A percentile compares a stretch with the other conserved stretches of the same genome.
Conservation (phyloP, 2,113 vertebrate species). For the Planiliza haematocheilus region DNA sequence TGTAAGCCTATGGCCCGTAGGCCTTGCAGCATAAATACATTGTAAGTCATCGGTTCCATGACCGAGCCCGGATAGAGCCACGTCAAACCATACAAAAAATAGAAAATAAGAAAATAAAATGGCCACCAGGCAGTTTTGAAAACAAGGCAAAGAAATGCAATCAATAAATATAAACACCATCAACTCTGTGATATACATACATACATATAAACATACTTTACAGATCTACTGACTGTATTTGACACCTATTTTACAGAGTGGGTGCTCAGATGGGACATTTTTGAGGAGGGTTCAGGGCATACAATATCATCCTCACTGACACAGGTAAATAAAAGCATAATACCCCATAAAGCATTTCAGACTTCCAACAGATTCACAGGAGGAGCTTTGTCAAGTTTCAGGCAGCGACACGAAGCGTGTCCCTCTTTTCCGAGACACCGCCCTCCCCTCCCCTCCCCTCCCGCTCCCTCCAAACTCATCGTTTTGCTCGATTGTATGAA, state of each 20-base stretch:
- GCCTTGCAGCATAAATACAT: conserved; percentile 77
- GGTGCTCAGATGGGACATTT: conserved; percentile 65
- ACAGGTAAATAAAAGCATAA: conserved; percentile 72
- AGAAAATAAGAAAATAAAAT: conserved; percentile 75
- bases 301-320: conserved; percentile 64
- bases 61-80: conserved; percentile 62
- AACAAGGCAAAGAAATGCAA: conserved; percentile 76
- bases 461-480: conserved; percentile 58
- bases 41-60: conserved; percentile 63
- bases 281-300: conserved; percentile 47
- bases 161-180: conserved; percentile 84
- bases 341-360: conserved; percentile 80
- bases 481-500: conserved; percentile 68
- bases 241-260: conserved; percentile 75
- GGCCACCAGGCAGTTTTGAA: conserved; percentile 74
- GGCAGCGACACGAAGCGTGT: conserved; percentile 76
- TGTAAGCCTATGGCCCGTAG: conserved; percentile 60
- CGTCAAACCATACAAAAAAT: conserved; percentile 68
- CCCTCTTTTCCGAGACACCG: conserved; percentile 52
- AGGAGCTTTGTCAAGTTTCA: conserved; percentile 79
- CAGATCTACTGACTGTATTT: conserved; percentile 76
- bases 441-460: not conserved
- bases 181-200: conserved; percentile 84
- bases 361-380: conserved; percentile 77
- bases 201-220: conserved; percentile 86